Base-by-base conservation (phyloP, 2,888 invertebrate genomes). In the Odontomyia ornata region DNA sequence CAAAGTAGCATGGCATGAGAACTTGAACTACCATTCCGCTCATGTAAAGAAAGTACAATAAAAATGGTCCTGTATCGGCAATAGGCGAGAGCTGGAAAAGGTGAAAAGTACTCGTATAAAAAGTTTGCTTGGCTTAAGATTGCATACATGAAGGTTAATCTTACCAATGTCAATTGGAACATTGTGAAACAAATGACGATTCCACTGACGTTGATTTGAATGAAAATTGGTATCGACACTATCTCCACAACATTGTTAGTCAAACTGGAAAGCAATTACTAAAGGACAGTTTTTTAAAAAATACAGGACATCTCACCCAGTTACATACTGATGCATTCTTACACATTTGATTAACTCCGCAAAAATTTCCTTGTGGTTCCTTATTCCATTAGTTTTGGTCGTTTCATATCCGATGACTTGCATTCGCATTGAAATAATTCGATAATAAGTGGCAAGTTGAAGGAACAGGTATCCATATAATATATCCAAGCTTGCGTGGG, bases 1-100 rank as follows among this genome's bases (percentile, higher is more conserved):
- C 84, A 77, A 82, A 85, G 65, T 83, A 83, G 75, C 85, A 85
- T 73, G 85, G 85, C 36, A 85, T 75, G 75, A 81, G 85, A 47
- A 85, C 84, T 80, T 85, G 81, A 3, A 83, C 56, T 11, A 82
- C 78, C 83, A 85, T 84, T 11, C 72, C 30, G 0, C 47, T 1
- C n/a, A 76, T 65, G 57, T 73, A 77, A 27, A 67, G 52, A 3
- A 57, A 75, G 13, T 57, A 75, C 11, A 43, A 13, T 1, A 67
- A n/a, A 47, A 77, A 77, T 60, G 36, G 36, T 18, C 60, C 57
- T 15, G 62, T 27, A 2, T 67, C 69, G 1, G 21, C 30, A 4
- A 28, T 27, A n/a, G 67, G 67, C 7, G 77, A 77, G 21, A 69
- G 21, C 77, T 77, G 47, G 36, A 36, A 36, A 36, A n/a, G n/a